Evolutionary conservation across 2,113 vertebrate species (phyloP).

Genomic region (Tiliqua scincoides): DNA sequence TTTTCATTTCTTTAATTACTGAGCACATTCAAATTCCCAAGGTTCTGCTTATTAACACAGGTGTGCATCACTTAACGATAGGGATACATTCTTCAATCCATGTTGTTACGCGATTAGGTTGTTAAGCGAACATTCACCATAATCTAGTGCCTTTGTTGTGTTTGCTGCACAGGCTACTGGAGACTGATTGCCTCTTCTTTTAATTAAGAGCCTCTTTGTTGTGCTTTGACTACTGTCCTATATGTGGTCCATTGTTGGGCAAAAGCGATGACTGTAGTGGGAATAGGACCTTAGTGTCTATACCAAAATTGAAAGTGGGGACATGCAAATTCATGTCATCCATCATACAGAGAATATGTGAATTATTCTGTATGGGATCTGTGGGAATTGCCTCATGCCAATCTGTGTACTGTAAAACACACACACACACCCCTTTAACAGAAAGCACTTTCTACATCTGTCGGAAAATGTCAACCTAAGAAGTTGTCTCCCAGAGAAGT

Average conservation of each 20-base stretch:
- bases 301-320: neutral
- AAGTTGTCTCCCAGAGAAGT: slow-evolving; percentile 42
- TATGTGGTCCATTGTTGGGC: too few relatives aligned
- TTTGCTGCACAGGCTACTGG: too few relatives aligned
- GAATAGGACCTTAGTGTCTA: neutral
- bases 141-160: too few relatives aligned
- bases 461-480: slow-evolving; percentile 42
- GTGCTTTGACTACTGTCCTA: too few relatives aligned
- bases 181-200: too few relatives aligned
- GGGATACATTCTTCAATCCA: too few relatives aligned
- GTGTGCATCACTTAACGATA: too few relatives aligned
- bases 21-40: neutral
- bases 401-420: slow-evolving; percentile 10
- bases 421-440: slow-evolving; percentile 13
- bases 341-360: neutral
- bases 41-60: neutral
- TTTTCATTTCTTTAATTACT: neutral
- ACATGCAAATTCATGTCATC: neutral
- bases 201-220: too few relatives aligned
- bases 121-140: too few relatives aligned
- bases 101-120: too few relatives aligned
- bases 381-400: slow-evolving; percentile 10
- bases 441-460: slow-evolving; percentile 36
- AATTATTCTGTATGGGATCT: neutral
- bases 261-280: too few relatives aligned